Conservation (phyloP, 2,113 vertebrate species). For the Bos javanicus region DNA sequence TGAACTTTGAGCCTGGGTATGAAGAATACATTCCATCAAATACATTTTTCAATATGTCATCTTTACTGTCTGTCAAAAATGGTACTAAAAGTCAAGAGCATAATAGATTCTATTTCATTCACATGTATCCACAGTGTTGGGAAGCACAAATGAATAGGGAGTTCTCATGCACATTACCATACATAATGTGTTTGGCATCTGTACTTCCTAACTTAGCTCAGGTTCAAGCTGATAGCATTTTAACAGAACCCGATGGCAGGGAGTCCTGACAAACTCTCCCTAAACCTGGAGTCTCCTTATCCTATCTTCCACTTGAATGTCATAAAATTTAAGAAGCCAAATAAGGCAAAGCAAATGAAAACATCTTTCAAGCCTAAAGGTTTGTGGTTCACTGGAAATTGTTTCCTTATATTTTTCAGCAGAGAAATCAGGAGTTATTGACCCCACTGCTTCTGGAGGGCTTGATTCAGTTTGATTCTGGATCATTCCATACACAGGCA, state of each 20-base stretch:
- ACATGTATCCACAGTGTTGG: too few species aligned
- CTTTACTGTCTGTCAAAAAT: neutral
- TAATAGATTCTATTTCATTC: neutral
- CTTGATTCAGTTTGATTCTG: neutral
- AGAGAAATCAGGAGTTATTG: neutral
- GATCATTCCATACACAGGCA: neutral
- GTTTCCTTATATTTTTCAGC: neutral
- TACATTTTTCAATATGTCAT: neutral
- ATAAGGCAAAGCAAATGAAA: neutral
- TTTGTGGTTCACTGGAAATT: neutral
- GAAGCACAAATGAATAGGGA: neutral
- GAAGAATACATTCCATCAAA: neutral
- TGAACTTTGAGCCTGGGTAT: neutral
- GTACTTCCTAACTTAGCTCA: neutral
- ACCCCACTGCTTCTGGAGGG: neutral
- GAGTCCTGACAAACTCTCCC: neutral
- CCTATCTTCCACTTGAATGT: neutral
- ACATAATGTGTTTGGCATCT: neutral
- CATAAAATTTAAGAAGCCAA: neutral
- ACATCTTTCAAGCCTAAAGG: neutral
- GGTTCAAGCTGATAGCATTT: neutral
- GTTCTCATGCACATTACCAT: neutral
- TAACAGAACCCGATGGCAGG: neutral
- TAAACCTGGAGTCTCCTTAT: neutral
- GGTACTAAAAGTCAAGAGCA: neutral